Percentiles rank a stretch among this genome's conserved stretches.
Evolutionary conservation across 2,797 vertebrate species (phyloP).

Genomic region (Staurois parvus): DNA sequence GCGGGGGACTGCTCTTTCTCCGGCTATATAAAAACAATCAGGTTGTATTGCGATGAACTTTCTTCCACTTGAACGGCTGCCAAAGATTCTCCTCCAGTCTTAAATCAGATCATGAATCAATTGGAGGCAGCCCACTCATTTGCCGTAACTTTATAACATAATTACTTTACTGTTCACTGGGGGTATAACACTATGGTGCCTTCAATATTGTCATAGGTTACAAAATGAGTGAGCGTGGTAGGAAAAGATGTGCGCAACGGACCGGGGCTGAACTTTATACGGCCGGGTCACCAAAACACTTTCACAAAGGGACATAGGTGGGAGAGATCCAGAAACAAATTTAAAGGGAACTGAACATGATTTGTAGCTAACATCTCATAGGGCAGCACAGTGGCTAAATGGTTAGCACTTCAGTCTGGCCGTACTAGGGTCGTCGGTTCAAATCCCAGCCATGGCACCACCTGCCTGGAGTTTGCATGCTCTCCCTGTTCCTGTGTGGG

Average conservation of each 20-base stretch:
- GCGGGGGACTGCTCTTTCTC: slow-evolving; percentile 52
- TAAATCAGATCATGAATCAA: slow-evolving; percentile 64
- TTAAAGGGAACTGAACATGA: background rate
- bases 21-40: slow-evolving; percentile 67
- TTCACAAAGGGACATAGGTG: background rate
- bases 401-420: too few species aligned
- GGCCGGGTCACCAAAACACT: background rate
- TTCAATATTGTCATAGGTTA: slow-evolving; percentile 53
- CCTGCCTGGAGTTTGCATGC: too few species aligned
- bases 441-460: too few species aligned
- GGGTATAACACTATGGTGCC: slow-evolving; percentile 63
- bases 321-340: background rate
- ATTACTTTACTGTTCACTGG: slow-evolving; percentile 69
- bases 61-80: slow-evolving; percentile 72
- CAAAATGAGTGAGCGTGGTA: background rate
- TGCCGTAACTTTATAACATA: slow-evolving; percentile 65
- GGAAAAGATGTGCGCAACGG: background rate
- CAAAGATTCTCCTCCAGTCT: slow-evolving; percentile 63
- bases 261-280: background rate
- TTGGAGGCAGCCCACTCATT: slow-evolving; percentile 64
- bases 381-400: too few species aligned
- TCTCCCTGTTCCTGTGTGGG: too few species aligned
- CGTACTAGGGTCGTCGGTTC: too few species aligned
- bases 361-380: too few species aligned
- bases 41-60: slow-evolving; percentile 67